A percentile compares a stretch with the other conserved stretches of the same genome.
phyloP scores from a whole-genome alignment of 2,113 vertebrate genomes.

The Marmota flaviventris region DNA sequence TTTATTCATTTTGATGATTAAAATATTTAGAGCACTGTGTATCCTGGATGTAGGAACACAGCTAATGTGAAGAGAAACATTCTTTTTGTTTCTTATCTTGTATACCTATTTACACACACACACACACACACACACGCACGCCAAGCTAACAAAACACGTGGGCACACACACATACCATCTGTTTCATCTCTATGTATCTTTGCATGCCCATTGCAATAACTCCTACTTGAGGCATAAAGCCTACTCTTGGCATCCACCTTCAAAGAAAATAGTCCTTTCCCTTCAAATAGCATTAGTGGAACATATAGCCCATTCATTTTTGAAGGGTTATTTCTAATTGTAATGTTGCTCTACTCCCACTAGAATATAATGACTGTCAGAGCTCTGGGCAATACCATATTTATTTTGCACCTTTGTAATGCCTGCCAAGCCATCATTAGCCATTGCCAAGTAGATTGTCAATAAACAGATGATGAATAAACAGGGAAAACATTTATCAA shows the following conservation, averaged over 20 bases:
- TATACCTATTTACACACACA: neutral
- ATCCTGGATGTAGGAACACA: neutral
- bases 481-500: neutral
- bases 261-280: neutral
- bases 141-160: too few relatives aligned
- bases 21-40: neutral
- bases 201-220: too few relatives aligned
- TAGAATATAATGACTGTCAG: neutral
- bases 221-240: rapidly evolving
- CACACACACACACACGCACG: neutral
- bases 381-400: neutral
- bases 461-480: neutral
- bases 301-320: rapidly evolving
- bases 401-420: neutral
- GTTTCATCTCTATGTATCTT: neutral
- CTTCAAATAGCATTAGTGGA: neutral
- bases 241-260: neutral
- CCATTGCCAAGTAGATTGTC: neutral
- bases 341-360: too few relatives aligned
- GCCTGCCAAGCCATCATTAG: neutral
- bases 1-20: neutral
- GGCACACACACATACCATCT: rapidly evolving
- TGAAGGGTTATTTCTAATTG: neutral
- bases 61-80: neutral
- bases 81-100: neutral